These are phyloP conservation scores for Sarcophaga bullata DNA, from an alignment of 1,140 invertebrate species.

Conservation along the genomic window DNA sequence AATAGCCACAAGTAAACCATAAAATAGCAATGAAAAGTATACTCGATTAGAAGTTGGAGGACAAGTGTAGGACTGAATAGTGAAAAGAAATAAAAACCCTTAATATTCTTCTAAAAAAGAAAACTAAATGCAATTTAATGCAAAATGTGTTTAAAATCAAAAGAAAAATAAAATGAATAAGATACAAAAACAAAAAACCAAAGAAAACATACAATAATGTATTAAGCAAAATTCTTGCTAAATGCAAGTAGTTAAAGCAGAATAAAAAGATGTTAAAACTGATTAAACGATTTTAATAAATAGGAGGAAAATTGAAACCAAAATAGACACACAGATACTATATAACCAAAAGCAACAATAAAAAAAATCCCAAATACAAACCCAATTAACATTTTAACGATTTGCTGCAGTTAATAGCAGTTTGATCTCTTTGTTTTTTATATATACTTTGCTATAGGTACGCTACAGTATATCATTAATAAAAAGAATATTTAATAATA, in stretches of 20 bases:
- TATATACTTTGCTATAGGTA: no score
- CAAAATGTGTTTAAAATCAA: neutral
- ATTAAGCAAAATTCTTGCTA: no score
- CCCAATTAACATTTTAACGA: slow-evolving; percentile 10
- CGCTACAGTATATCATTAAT: no score
- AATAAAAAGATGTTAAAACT: neutral
- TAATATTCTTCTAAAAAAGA: neutral
- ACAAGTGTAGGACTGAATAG: neutral
- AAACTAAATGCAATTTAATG: neutral
- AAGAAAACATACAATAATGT: no score
- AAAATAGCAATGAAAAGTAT: neutral
- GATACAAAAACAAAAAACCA: no score
- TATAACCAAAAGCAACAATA: neutral
- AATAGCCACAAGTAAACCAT: neutral
- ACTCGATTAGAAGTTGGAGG: slow-evolving; percentile 13
- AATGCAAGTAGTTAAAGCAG: neutral
- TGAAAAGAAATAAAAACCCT: neutral
- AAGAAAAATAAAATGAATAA: no score
- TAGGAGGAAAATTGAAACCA: neutral
- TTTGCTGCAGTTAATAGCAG: neutral
- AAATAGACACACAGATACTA: neutral
- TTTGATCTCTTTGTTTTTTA: neutral
- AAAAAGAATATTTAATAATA: no score
- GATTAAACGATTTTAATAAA: neutral
- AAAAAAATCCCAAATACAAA: neutral